phyloP scores from a whole-genome alignment of 2,888 invertebrate species.

The Alsophila aescularia region DNA sequence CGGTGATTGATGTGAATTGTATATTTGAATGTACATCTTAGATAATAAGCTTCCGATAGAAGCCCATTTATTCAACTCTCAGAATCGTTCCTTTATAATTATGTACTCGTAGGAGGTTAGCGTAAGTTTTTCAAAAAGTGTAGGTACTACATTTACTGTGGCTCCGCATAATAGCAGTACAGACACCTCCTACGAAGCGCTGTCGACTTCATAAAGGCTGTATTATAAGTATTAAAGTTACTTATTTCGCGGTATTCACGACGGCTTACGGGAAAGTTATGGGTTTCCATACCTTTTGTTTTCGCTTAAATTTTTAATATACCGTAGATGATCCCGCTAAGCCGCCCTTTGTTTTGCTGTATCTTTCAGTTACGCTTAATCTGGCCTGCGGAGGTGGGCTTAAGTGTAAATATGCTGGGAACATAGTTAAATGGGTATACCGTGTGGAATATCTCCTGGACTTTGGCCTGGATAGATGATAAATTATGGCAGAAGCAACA shows the following conservation, averaged over 20 bases:
- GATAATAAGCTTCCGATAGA: too few species aligned
- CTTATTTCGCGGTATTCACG: slow-evolving; percentile 27
- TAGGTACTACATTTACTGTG: neutral
- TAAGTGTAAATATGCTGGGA: slow-evolving; percentile 1
- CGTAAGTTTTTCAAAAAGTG: too few species aligned
- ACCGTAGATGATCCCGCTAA: slow-evolving; percentile 31
- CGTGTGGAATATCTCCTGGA: neutral
- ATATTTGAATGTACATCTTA: too few species aligned
- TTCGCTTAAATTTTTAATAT: slow-evolving; percentile 53
- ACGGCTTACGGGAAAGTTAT: slow-evolving; percentile 32
- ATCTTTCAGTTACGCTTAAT: slow-evolving; percentile 40
- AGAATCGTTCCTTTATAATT: too few species aligned
- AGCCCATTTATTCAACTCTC: too few species aligned
- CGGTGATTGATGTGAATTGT: too few species aligned
- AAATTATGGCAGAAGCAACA: too few species aligned
- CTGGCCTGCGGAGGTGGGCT: slow-evolving; percentile 10
- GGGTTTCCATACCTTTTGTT: slow-evolving; percentile 47
- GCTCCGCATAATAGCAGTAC: neutral
- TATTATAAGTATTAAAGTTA: slow-evolving; percentile 28
- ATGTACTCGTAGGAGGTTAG: too few species aligned
- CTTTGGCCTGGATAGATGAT: neutral
- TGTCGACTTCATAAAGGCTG: slow-evolving; percentile 29
- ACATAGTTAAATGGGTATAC: neutral
- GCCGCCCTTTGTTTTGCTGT: slow-evolving; percentile 36
- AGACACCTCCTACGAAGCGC: neutral